A percentile compares a stretch with the other conserved stretches of the same genome.
Evolutionary conservation across 2,797 vertebrate genomes (phyloP).

Genomic region (Holocentrus rufus): DNA sequence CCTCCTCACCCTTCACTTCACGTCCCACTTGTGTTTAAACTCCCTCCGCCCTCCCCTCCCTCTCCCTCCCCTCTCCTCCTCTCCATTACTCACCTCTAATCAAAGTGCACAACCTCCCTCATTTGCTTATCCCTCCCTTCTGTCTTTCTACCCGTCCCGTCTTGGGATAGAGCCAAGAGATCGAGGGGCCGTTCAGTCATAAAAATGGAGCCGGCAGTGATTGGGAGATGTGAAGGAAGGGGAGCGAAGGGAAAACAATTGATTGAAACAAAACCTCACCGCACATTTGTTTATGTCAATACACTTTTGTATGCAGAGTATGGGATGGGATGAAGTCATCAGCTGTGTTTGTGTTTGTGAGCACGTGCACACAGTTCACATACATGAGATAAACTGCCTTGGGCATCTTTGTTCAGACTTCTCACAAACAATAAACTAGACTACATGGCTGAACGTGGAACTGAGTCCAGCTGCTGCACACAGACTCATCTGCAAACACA

Average conservation of each 20-base stretch:
- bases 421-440: slow-evolving; percentile 67
- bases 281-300: no score
- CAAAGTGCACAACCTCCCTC: slow-evolving; percentile 27
- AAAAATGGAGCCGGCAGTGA: neutral
- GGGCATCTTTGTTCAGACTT: slow-evolving; percentile 62
- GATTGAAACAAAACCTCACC: no score
- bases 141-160: slow-evolving; percentile 15
- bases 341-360: neutral
- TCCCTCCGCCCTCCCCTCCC: no score
- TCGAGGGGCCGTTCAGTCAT: neutral
- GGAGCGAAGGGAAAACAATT: neutral
- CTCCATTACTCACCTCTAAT: slow-evolving; percentile 38
- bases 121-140: slow-evolving; percentile 14
- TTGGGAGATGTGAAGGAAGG: neutral
- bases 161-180: slow-evolving; percentile 1
- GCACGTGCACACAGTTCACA: slow-evolving; percentile 22
- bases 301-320: no score
- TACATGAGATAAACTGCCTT: slow-evolving; percentile 36
- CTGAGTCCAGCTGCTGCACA: slow-evolving; percentile 66
- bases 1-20: slow-evolving; percentile 42
- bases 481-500: slow-evolving; percentile 17
- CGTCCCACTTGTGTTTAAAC: slow-evolving; percentile 47
- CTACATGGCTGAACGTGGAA: slow-evolving; percentile 54
- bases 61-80: slow-evolving; percentile 1
- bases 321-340: neutral